Evolutionary conservation across 1,140 invertebrate species (phyloP).

Genomic region (Patella vulgata): DNA sequence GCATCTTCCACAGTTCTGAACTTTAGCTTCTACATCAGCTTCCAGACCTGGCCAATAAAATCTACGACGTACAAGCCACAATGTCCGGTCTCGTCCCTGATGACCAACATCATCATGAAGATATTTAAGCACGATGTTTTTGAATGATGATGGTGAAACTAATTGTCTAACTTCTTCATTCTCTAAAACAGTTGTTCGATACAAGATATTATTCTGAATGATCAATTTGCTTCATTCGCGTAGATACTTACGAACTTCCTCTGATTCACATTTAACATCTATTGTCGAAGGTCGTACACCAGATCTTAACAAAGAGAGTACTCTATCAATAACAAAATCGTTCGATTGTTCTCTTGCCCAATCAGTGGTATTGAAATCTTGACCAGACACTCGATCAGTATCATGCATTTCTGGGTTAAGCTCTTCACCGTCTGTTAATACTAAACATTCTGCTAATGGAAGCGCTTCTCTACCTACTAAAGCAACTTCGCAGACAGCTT

Average conservation of each 20-base stretch:
- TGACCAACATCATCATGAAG: slow-evolving; percentile 27
- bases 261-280: not conserved
- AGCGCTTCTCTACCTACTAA: slow-evolving; percentile 3
- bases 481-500: slow-evolving; percentile 21
- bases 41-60: too few relatives aligned
- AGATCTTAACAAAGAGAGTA: not conserved
- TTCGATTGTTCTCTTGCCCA: not conserved
- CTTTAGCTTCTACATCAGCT: too few relatives aligned
- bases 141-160: not conserved
- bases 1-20: too few relatives aligned
- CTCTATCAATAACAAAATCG: not conserved
- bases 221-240: not conserved
- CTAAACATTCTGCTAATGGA: not conserved
- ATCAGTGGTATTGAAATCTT: too few relatives aligned
- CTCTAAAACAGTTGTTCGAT: too few relatives aligned
- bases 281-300: not conserved
- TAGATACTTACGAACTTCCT: not conserved
- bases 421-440: not conserved
- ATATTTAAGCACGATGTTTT: not conserved
- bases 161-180: slow-evolving; percentile 7
- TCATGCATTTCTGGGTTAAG: not conserved
- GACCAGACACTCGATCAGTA: not conserved
- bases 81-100: slow-evolving; percentile 17
- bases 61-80: too few relatives aligned
- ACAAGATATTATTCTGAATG: too few relatives aligned